A percentile compares a stretch with the other conserved stretches of the same genome.
Evolutionary conservation across 1,140 invertebrate genomes (phyloP).

Genomic region (Batillaria attramentaria): DNA sequence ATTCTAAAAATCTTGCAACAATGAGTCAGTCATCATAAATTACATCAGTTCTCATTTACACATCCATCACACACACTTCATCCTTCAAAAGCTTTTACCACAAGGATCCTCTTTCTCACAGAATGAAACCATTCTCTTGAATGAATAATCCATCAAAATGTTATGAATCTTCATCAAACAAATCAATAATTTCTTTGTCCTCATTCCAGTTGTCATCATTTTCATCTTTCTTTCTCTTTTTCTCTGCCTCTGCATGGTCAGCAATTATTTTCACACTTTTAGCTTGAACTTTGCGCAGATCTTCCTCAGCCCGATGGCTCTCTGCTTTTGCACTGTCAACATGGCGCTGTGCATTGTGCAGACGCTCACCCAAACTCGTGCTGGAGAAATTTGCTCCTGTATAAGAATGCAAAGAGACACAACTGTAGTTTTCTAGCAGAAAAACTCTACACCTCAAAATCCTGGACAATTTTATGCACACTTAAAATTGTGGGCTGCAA

Average conservation of each 20-base stretch:
- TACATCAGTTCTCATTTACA: too few species aligned
- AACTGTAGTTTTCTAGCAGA: background rate
- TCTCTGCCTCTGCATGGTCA: conserved; percentile 10
- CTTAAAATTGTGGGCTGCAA: background rate
- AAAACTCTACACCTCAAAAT: too few species aligned
- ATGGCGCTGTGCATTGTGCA: conserved; percentile 19
- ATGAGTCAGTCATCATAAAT: too few species aligned
- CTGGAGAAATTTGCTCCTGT: conserved; percentile 24
- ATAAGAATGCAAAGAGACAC: background rate
- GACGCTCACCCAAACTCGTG: conserved; percentile 25
- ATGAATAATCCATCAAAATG: conserved; percentile 3
- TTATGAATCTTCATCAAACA: background rate
- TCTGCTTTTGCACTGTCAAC: background rate
- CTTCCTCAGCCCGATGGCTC: background rate
- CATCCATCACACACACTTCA: too few species aligned
- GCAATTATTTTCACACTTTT: background rate
- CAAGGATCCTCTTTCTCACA: too few species aligned
- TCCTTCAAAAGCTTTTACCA: too few species aligned
- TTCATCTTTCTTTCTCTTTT: conserved; percentile 7
- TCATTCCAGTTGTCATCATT: background rate
- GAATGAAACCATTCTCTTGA: too few species aligned
- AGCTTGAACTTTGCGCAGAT: conserved; percentile 1
- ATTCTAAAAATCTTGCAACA: too few species aligned
- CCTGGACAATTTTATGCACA: background rate
- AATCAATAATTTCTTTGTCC: background rate